Evolutionary conservation across 1,140 invertebrate genomes (phyloP), one percentile per base, ranked within the genome.

Genomic region (Leguminivora glycinivorella): DNA sequence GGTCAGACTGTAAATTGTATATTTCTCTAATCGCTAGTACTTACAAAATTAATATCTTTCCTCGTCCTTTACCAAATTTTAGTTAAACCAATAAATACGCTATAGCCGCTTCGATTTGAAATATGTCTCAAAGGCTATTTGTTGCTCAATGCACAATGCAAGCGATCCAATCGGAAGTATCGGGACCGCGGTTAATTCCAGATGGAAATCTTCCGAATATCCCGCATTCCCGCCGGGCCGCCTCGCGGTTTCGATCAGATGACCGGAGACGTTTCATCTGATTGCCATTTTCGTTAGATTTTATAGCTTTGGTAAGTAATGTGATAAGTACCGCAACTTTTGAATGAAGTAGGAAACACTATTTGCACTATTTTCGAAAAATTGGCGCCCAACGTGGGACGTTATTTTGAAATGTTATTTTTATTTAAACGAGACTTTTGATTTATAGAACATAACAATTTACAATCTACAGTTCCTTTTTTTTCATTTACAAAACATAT

Each of bases 161-260:
- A 58, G 26, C 34, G 47, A 56, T 56, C 63, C 67, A 43, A 29
- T 34, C 29, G n/a, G 22, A 58, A 56, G 34, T 70, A 29, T 47
- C 47, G 26, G 17, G 70, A 75, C 68, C 29, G 38, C 60, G 47
- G 69, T 70, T 78, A 78, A 78, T 80, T 78, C 74, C 72, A 72
- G 69, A 80, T 78, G 72, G 68, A 76, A 80, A 73, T 78, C 78
- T 76, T 74, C 73, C 63, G 68, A 78, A 80, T 76, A 74, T 72
- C 73, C 73, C 25, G 63, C 71, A 76, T 78, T 80, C 75, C 74
- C 76, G 66, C 56, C 47, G 56, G 78, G 71, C 34, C 31, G 38
- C 38, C 52, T 68, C n/a, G 2, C 38, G 68, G 1, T 63, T 29
- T 12, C 58, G 22, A 29, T 63, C 25, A 25, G 26, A 63, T 63